phyloP scores from a whole-genome alignment of 2,797 vertebrate genomes.

The Myotis myotis region DNA sequence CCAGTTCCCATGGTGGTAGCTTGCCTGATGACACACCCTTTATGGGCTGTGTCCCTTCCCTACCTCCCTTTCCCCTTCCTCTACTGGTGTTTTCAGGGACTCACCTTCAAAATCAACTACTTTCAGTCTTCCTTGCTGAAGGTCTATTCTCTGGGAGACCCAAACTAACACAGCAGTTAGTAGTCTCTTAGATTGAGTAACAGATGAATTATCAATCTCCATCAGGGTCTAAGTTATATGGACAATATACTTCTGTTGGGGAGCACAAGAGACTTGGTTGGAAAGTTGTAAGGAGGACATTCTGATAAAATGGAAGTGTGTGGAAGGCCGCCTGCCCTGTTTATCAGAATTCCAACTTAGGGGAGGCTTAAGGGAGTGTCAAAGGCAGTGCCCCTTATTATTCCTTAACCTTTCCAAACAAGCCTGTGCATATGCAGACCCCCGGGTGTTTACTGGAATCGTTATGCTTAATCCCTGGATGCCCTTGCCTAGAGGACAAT shows the following conservation, averaged over 20 bases:
- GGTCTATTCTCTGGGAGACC: not conserved
- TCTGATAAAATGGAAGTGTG: too few species aligned
- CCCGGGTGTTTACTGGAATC: too few species aligned
- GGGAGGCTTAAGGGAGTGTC: too few species aligned
- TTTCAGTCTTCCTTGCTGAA: not conserved
- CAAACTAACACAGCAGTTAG: not conserved
- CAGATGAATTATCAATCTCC: not conserved
- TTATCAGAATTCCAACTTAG: too few species aligned
- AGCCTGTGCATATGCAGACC: too few species aligned
- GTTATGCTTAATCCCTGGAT: too few species aligned
- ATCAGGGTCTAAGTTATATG: not conserved
- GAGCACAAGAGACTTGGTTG: too few species aligned
- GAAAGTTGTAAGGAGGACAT: too few species aligned
- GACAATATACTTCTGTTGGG: not conserved
- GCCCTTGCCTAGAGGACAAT: too few species aligned
- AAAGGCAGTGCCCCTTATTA: too few species aligned
- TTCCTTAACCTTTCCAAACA: too few species aligned
- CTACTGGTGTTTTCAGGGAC: not conserved
- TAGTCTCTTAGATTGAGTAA: not conserved
- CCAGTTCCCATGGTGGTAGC: not conserved
- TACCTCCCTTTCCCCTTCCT: not conserved
- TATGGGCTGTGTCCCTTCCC: not conserved
- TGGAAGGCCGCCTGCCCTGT: too few species aligned
- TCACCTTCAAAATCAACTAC: not conserved
- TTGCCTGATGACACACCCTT: not conserved